Evolutionary conservation across 2,888 invertebrate species (phyloP), one percentile per base, ranked within the genome.

Genomic region (Epistrophe eligans): DNA sequence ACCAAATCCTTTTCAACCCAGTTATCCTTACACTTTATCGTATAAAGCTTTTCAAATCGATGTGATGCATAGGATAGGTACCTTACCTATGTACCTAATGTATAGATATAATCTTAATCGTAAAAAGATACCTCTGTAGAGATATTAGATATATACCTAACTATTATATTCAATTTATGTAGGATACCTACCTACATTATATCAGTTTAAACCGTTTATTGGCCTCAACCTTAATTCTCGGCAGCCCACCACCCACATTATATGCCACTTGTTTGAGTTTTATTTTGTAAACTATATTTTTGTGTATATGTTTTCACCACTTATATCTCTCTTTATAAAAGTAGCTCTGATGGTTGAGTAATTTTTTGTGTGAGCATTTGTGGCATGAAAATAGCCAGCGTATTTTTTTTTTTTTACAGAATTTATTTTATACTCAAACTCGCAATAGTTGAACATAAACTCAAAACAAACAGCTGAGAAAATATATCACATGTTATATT

Each of bases 131-230:
- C 15, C 13, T 32, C 4, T 2, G 17, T 10, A 10, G 1, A 6
- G 10, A 11, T 24, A n/a, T 9, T 57, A n/a, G n/a, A 32, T 55
- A 45, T 52, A 24, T 28, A 2, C 28, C 2, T 28, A n/a, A n/a
- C n/a, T n/a, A n/a, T 35, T 35, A 35, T 43, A 43, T 71, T 58
- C 66, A 48, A 57, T 77, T 66, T 57, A 45, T 17, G 35, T 66
- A 73, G 73, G 76, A 79, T 72, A 71, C n/a, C n/a, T n/a, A n/a
- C n/a, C n/a, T 45, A 19, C 45, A 24, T 24, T 45, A 15, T 57
- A 11, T 45, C 50, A 52, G 73, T 83, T 84, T 79, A 88, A 88
- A 76, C 85, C 85, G 79, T 84, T 89, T 85, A 89, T 84, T 88
- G 79, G 79, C 79, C 76, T 67, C 57, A 50, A 45, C 17, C 17